Evolutionary conservation across 2,888 invertebrate genomes (phyloP).

Genomic region (Drosophila anomalata): DNA sequence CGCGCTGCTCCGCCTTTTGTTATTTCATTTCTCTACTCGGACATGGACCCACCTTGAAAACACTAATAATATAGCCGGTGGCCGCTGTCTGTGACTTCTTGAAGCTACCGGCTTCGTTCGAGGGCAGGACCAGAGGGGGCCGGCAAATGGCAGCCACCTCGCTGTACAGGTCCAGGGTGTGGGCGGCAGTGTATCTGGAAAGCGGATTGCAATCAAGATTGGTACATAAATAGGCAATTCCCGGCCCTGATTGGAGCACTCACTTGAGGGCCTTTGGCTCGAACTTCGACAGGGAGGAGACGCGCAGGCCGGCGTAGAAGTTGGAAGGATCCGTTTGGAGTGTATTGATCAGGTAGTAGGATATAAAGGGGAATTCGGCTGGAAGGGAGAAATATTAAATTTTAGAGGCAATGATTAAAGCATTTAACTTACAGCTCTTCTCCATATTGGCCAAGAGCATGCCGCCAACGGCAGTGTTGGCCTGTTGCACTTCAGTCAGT

Average conservation of each 20-base stretch:
- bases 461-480: conserved; percentile 90
- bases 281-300: conserved; percentile 93
- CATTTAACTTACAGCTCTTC: conserved; percentile 87
- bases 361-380: conserved; percentile 96
- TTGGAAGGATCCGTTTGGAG: conserved; percentile 93
- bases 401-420: conserved; percentile 10
- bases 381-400: conserved; percentile 28
- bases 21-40: conserved; percentile 1
- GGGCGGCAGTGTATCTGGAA: conserved; percentile 91
- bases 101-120: conserved; percentile 89
- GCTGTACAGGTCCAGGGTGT: conserved; percentile 93
- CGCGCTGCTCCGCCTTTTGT: background rate
- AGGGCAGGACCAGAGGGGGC: conserved; percentile 88
- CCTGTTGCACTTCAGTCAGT: conserved; percentile 88
- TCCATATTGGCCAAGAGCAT: conserved; percentile 96
- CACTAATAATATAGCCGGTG: conserved; percentile 95
- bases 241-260: conserved; percentile 40
- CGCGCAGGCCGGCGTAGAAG: conserved; percentile 93
- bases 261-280: conserved; percentile 89
- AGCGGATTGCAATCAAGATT: conserved; percentile 25
- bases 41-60: conserved; percentile 88
- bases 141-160: conserved; percentile 96
- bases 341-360: conserved; percentile 95
- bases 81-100: conserved; percentile 91
- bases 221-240: conserved; percentile 13